Evolutionary conservation across 2,113 vertebrate species (phyloP).

Genomic region (Dipodomys ordii): DNA sequence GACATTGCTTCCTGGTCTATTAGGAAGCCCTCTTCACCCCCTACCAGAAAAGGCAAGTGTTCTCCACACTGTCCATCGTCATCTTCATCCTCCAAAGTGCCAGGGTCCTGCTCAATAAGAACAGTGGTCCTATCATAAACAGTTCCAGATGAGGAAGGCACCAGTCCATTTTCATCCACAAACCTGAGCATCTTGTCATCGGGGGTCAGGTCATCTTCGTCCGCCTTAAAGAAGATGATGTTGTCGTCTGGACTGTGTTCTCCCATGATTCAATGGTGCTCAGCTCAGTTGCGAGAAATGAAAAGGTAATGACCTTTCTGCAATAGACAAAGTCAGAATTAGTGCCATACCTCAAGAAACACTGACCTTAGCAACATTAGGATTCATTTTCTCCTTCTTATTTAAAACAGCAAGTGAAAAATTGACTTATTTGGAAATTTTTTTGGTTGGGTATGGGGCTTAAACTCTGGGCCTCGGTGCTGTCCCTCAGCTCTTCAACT

Average conservation of each 20-base stretch:
- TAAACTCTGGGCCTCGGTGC: too few relatives aligned
- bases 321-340: conserved; percentile 63
- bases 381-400: not conserved
- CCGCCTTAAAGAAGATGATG: conserved; percentile 91
- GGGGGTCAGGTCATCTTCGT: conserved; percentile 88
- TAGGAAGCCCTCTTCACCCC: conserved; percentile 94
- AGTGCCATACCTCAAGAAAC: conserved; percentile 15
- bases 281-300: conserved; percentile 78
- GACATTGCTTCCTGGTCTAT: conserved; percentile 98
- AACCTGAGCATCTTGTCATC: conserved; percentile 92
- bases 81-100: conserved; percentile 91
- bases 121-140: conserved; percentile 98
- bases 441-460: too few relatives aligned
- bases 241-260: conserved; percentile 94
- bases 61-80: conserved; percentile 93
- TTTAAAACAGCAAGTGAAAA: conserved; percentile 19
- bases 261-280: conserved; percentile 92
- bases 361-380: not conserved
- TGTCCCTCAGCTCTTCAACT: too few relatives aligned
- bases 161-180: conserved; percentile 90
- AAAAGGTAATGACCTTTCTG: conserved; percentile 78
- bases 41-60: conserved; percentile 93
- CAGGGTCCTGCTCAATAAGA: conserved; percentile 97
- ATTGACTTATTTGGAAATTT: not conserved
- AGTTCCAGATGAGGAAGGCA: conserved; percentile 91